Percentiles rank a stretch among this genome's conserved stretches.
phyloP scores from a whole-genome alignment of 1,140 invertebrate genomes.

The Pseudomyrmex concolor region DNA sequence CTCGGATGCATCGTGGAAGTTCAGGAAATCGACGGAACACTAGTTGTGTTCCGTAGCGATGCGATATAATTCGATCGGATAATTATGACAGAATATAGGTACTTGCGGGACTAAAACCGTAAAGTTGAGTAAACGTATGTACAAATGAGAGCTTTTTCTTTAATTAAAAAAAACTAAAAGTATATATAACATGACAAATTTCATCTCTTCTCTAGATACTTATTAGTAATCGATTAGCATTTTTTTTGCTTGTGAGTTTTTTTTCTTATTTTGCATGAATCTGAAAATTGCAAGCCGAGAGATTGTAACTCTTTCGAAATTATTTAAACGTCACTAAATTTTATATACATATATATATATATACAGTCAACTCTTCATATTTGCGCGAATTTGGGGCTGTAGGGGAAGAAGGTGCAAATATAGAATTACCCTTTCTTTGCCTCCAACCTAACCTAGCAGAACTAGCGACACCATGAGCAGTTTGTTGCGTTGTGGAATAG shows the following conservation, averaged over 20 bases:
- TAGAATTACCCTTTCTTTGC: too few relatives aligned
- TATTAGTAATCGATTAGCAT: too few relatives aligned
- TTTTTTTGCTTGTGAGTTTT: neutral
- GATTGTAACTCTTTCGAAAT: neutral
- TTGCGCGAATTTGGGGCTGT: too few relatives aligned
- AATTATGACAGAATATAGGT: conserved; percentile 8
- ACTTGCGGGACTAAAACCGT: neutral
- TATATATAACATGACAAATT: neutral
- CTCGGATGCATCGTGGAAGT: conserved; percentile 2
- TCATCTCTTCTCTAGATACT: neutral
- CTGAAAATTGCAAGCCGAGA: neutral
- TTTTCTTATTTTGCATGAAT: neutral
- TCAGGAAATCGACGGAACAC: conserved; percentile 31
- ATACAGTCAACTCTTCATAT: too few relatives aligned
- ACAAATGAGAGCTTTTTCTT: neutral
- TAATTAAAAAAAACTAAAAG: neutral
- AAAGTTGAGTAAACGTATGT: too few relatives aligned
- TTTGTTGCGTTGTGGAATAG: too few relatives aligned
- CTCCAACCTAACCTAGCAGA: too few relatives aligned
- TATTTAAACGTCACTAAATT: too few relatives aligned
- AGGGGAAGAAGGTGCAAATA: too few relatives aligned
- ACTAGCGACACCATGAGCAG: too few relatives aligned
- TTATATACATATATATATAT: too few relatives aligned
- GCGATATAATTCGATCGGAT: conserved; percentile 20
- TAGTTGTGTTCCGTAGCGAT: neutral